Evolutionary conservation across 2,888 invertebrate species (phyloP).

Genomic region (Lissonota sp.): DNA sequence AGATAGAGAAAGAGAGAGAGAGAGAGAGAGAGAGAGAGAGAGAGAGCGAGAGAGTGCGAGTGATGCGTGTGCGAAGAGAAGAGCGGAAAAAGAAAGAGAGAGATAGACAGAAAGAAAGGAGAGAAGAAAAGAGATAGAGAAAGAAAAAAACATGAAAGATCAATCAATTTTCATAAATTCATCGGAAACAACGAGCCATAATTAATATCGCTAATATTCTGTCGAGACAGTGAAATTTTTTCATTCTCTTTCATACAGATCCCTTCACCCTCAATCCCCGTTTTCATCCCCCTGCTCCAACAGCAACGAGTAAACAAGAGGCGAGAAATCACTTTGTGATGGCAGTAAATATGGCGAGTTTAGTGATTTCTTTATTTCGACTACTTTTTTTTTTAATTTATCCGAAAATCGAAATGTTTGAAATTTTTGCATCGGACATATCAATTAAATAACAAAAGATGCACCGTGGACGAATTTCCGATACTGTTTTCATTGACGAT

Average conservation of each 20-base stretch:
- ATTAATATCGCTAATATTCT: slow-evolving; percentile 33
- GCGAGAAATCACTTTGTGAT: too few species aligned
- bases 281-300: too few species aligned
- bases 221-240: background rate
- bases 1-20: slow-evolving; percentile 51
- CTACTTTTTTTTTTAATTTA: slow-evolving; percentile 53
- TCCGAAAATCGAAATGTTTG: too few species aligned
- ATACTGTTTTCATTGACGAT: too few species aligned
- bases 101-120: too few species aligned
- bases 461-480: background rate
- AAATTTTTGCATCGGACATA: too few species aligned
- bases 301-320: too few species aligned
- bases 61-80: slow-evolving; percentile 35
- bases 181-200: slow-evolving; percentile 41
- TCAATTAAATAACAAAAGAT: too few species aligned
- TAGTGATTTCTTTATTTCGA: slow-evolving; percentile 68
- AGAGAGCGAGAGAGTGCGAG: too few species aligned
- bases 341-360: too few species aligned
- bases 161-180: slow-evolving; percentile 41
- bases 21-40: slow-evolving; percentile 16
- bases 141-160: slow-evolving; percentile 39
- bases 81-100: slow-evolving; percentile 47
- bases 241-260: slow-evolving; percentile 13
- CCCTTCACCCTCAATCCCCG: slow-evolving; percentile 4
- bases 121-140: too few species aligned